These are phyloP conservation scores for Eubasilissa regina DNA, from an alignment of 1,140 invertebrate genomes.

Conservation along the genomic window DNA sequence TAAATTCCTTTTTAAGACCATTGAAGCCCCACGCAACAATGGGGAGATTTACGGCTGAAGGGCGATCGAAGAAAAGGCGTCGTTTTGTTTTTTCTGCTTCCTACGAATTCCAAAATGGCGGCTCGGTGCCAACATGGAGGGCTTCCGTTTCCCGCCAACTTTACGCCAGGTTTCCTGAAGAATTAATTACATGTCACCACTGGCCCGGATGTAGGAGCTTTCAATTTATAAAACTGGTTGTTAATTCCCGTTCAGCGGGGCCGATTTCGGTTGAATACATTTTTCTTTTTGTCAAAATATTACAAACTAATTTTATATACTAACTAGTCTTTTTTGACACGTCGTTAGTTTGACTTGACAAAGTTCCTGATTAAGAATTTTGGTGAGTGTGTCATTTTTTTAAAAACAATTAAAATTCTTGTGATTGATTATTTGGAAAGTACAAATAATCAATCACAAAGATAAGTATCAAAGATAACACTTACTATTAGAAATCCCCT, in stretches of 20 bases:
- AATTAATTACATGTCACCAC: constrained; percentile 43
- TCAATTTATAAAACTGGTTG: constrained; percentile 35
- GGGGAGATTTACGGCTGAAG: constrained; percentile 26
- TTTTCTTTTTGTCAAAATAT: neutral
- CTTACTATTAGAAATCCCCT: too few relatives aligned
- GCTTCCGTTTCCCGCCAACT: constrained; percentile 24
- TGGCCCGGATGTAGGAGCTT: constrained; percentile 10
- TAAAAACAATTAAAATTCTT: too few relatives aligned
- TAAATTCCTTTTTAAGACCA: neutral
- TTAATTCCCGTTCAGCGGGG: neutral
- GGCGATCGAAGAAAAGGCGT: constrained; percentile 20
- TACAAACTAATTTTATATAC: too few relatives aligned
- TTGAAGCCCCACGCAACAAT: constrained; percentile 24
- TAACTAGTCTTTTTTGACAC: too few relatives aligned
- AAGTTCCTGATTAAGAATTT: too few relatives aligned
- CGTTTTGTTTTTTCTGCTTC: constrained; percentile 35
- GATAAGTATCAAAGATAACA: too few relatives aligned
- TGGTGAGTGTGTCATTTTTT: too few relatives aligned
- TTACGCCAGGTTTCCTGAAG: constrained; percentile 29
- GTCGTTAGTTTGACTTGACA: too few relatives aligned
- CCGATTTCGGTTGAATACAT: neutral
- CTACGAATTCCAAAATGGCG: constrained; percentile 32
- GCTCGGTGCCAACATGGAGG: constrained; percentile 10
- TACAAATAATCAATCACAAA: too few relatives aligned
- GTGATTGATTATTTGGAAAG: too few relatives aligned